Evolutionary conservation across 2,888 invertebrate species (phyloP).

Genomic region (Zaprionus obscuricornis): DNA sequence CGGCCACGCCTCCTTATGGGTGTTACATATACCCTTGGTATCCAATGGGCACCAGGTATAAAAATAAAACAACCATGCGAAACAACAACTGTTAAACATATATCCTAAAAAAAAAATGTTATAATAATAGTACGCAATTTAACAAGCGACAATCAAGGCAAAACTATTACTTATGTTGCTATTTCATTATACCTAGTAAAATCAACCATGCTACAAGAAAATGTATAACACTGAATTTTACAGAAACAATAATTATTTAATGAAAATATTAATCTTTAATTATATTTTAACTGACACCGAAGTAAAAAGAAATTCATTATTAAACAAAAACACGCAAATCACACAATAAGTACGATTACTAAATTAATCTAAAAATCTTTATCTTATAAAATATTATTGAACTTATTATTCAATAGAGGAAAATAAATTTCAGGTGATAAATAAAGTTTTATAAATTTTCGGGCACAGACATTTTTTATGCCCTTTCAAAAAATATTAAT

Average conservation of each 20-base stretch:
- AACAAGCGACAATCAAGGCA: slow-evolving; percentile 42
- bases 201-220: no score
- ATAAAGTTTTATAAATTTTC: slow-evolving; percentile 17
- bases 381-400: neutral
- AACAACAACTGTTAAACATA: slow-evolving; percentile 42
- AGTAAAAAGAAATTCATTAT: no score
- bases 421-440: slow-evolving; percentile 11
- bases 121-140: slow-evolving; percentile 26
- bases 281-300: no score
- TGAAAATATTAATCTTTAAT: no score
- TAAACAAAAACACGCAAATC: no score
- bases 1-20: no score
- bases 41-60: no score
- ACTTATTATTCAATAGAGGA: slow-evolving; percentile 18
- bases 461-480: slow-evolving; percentile 7
- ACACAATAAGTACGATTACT: neutral
- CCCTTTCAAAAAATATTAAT: no score
- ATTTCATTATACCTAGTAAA: no score
- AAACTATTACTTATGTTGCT: slow-evolving; percentile 3
- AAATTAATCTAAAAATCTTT: slow-evolving; percentile 8
- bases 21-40: no score
- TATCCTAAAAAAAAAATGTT: slow-evolving; percentile 44
- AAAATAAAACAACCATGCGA: slow-evolving; percentile 10
- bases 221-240: no score
- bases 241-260: no score